Evolutionary conservation across 2,797 vertebrate genomes (phyloP).

Genomic region (Anabas testudineus): DNA sequence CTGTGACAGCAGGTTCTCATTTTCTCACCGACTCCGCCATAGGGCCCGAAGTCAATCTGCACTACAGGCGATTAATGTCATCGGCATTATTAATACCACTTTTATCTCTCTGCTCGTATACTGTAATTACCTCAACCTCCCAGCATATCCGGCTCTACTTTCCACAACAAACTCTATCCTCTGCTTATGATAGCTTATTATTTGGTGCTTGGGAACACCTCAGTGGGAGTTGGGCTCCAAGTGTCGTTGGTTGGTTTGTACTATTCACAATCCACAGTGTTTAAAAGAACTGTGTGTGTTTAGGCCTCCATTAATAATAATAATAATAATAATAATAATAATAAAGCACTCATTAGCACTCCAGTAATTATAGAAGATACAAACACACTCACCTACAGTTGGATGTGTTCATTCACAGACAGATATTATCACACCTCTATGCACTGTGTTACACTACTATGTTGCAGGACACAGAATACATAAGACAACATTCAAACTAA

Average conservation of each 20-base stretch:
- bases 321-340: too few species aligned
- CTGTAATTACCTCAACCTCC: conserved; percentile 66
- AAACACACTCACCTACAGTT: conserved; percentile 1
- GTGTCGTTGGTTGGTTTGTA: conserved; percentile 16
- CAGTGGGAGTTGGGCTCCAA: conserved; percentile 1
- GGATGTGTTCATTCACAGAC: not conserved
- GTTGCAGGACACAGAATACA: not conserved
- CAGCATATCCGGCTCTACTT: conserved; percentile 47
- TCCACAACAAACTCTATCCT: conserved; percentile 29
- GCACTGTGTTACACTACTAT: not conserved
- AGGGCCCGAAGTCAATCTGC: conserved; percentile 66
- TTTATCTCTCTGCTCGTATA: conserved; percentile 69
- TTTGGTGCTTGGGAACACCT: conserved; percentile 34
- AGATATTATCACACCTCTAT: not conserved
- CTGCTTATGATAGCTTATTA: conserved; percentile 38
- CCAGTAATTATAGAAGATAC: not conserved
- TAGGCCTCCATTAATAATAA: too few species aligned
- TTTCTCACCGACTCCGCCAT: conserved; percentile 39
- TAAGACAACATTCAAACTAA: conserved; percentile 18
- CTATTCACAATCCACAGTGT: not conserved
- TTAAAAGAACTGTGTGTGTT: conserved; percentile 22
- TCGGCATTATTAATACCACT: conserved; percentile 71
- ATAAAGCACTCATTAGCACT: too few species aligned
- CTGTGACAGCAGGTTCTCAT: conserved; percentile 56
- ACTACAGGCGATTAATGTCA: conserved; percentile 69